phyloP scores from a whole-genome alignment of 2,888 invertebrate species.

The Agrotis puta region DNA sequence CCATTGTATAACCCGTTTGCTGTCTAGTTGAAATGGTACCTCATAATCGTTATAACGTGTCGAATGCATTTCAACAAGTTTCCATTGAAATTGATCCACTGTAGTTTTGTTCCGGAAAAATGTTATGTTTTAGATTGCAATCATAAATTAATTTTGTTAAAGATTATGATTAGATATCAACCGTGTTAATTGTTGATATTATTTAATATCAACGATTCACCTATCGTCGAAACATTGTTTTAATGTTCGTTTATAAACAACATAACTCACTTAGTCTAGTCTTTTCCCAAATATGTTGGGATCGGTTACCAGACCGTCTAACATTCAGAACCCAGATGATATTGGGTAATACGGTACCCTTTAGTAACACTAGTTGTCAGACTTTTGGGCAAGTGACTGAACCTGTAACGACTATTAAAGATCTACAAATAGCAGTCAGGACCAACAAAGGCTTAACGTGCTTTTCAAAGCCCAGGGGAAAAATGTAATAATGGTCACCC shows the following conservation, averaged over 20 bases:
- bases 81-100: constrained; percentile 20
- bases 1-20: constrained; percentile 50
- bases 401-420: too few relatives aligned
- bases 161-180: constrained; percentile 9
- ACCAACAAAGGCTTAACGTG: too few relatives aligned
- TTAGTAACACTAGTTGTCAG: too few relatives aligned
- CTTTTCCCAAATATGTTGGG: background rate
- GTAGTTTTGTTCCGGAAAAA: constrained; percentile 1
- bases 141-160: constrained; percentile 7
- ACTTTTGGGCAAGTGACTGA: too few relatives aligned
- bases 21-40: constrained; percentile 33
- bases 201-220: background rate
- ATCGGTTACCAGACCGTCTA: background rate
- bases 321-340: background rate
- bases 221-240: background rate
- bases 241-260: background rate
- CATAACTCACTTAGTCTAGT: background rate
- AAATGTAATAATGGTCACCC: too few relatives aligned
- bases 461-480: too few relatives aligned
- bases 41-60: constrained; percentile 39
- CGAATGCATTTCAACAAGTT: constrained; percentile 53
- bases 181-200: background rate
- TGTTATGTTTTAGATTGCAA: constrained; percentile 22
- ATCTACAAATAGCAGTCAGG: too few relatives aligned
- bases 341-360: too few relatives aligned